Base-by-base conservation (phyloP, 2,113 vertebrate species). In the Philantomba maxwellii region DNA sequence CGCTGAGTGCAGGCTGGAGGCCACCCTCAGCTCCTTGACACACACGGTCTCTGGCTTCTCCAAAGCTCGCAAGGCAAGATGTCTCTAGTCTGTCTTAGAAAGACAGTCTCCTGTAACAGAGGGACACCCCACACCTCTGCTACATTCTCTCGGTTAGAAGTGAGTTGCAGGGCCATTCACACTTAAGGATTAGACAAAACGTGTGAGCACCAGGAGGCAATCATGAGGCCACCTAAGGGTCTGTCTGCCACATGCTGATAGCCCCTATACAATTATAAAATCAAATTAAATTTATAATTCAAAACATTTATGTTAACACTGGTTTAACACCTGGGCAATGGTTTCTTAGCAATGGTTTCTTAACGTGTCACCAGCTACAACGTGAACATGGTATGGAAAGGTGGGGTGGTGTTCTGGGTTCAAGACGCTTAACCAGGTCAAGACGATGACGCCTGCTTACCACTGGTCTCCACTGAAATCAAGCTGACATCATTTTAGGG, bases 321-420 rank as follows among this genome's bases (percentile, higher is more conserved):
- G 49, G 45, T 0, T 33, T 6, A n/a, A 62, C 70, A 57, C 0
- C 15, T 0, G 17, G 51, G 13, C 58, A 1, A 15, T 0, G 47
- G 64, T 13, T 30, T 28, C 43, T 15, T 43, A 23, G n/a, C 43
- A 62, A 30, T 30, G 13, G 30, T 66, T 66, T 70, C 66, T 39
- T 39, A 49, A 58, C 1, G 7, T 21, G 4, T 2, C 11, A 1
- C 62, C 75, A n/a, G 58, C 6, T 8, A 5, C 9, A 3, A 2
- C 0, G 6, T 3, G 36, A n/a, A 7, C 9, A 6, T 0, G 0
- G 25, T 2, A 26, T 5, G n/a, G 66, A 49, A 16, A 83, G 73
- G 5, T 21, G 3, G 17, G 25, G 6, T 0, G 21, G 91, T 8
- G 58, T 30, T 47, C 11, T 16, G 25, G 81, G n/a, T 33, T 43